Conservation (phyloP, 2,797 vertebrate species). For the Buphagus erythrorhynchus region DNA sequence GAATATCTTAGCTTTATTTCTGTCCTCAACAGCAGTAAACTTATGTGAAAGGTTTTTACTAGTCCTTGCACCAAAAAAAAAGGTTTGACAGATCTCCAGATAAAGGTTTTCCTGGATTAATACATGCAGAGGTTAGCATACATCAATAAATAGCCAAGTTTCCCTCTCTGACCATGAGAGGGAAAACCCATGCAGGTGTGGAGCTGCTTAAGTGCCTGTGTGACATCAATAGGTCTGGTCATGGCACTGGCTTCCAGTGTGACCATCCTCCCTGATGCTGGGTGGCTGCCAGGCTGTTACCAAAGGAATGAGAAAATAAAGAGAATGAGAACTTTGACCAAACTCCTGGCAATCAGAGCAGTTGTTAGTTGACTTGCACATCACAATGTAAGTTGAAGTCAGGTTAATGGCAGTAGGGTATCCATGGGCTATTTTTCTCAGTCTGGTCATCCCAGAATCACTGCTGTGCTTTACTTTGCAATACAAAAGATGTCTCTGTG, state of each 20-base stretch:
- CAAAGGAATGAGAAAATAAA: neutral
- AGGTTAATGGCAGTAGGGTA: neutral
- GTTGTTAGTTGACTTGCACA: neutral
- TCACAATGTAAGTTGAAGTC: neutral
- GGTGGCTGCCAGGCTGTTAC: neutral
- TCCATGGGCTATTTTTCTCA: neutral
- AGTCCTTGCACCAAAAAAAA: neutral
- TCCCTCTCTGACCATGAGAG: neutral
- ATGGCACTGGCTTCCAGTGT: accelerated
- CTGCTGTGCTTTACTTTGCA: neutral
- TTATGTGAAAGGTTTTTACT: neutral
- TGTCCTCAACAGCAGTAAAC: neutral
- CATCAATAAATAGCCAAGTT: neutral
- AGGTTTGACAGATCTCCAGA: neutral
- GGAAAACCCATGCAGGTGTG: neutral
- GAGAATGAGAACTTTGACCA: neutral
- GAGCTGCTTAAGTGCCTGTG: neutral
- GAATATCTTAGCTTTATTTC: neutral
- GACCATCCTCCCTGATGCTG: neutral
- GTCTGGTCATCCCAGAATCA: neutral
- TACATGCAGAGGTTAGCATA: neutral
- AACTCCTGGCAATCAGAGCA: neutral
- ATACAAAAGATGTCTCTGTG: slow-evolving; percentile 38
- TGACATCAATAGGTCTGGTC: accelerated
- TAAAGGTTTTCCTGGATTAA: neutral